Conservation (phyloP, 2,113 vertebrate species). For the Pycnonotus jocosus region DNA sequence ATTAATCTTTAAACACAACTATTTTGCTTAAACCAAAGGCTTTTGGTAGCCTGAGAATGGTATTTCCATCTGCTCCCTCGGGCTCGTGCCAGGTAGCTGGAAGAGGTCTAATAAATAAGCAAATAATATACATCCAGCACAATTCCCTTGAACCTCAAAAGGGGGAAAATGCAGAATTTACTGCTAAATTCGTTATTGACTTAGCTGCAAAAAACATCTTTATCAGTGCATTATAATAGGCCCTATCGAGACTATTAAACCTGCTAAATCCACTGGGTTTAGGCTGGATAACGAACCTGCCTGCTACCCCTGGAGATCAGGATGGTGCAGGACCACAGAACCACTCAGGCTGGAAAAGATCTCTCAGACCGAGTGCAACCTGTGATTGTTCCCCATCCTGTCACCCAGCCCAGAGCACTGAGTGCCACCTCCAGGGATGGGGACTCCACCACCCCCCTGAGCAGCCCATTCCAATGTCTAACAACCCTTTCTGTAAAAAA, state of each 20-base stretch:
- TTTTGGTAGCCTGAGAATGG: conserved; percentile 22
- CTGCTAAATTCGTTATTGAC: not conserved
- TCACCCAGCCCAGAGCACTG: not conserved
- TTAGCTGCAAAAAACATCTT: not conserved
- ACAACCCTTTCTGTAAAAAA: not conserved
- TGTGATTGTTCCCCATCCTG: not conserved
- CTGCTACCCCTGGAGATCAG: not conserved
- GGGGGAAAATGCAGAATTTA: not conserved
- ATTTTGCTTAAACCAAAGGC: conserved; percentile 74
- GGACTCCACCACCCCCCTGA: not conserved
- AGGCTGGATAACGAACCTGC: fast-evolving
- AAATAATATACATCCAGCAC: conserved; percentile 13
- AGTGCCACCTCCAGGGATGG: not conserved
- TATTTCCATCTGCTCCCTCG: not conserved
- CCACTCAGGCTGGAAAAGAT: not conserved
- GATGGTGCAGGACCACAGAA: not conserved
- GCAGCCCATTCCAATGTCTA: not conserved
- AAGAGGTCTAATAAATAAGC: conserved; percentile 40
- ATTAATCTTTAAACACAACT: conserved; percentile 81
- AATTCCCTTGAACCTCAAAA: conserved; percentile 15
- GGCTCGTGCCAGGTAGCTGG: not conserved
- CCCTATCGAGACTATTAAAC: not conserved
- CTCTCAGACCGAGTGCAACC: fast-evolving
- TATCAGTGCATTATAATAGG: not conserved
- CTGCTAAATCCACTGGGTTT: not conserved